These are phyloP conservation scores for Xenus cinereus DNA, from an alignment of 2,113 vertebrate genomes.

Conservation along the genomic window DNA sequence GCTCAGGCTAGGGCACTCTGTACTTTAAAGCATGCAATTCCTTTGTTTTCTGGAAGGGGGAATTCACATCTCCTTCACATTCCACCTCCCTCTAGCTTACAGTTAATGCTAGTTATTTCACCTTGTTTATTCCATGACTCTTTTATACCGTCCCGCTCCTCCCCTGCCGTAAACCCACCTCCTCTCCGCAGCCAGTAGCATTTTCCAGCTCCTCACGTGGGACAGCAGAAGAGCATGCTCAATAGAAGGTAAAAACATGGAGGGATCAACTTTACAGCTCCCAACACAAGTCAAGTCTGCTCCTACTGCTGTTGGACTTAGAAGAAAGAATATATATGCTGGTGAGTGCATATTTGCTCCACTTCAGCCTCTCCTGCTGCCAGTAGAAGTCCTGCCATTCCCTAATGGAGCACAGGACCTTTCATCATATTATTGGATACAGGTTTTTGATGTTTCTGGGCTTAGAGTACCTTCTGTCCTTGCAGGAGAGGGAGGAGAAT, in stretches of 20 bases:
- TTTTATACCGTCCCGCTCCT: not conserved
- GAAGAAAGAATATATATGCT: not conserved
- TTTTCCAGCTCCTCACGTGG: not conserved
- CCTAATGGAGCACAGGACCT: not conserved
- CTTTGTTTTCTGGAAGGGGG: not conserved
- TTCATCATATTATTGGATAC: not conserved
- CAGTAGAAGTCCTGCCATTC: not conserved
- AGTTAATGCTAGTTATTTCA: not conserved
- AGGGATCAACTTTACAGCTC: not conserved
- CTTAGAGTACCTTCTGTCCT: not conserved
- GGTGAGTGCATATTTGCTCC: not conserved
- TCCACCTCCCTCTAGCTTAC: not conserved
- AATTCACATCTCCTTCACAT: not conserved
- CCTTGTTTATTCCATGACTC: fast-evolving
- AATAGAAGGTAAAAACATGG: not conserved
- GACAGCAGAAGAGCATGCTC: not conserved
- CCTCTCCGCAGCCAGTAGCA: not conserved
- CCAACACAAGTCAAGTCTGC: not conserved
- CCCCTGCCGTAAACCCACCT: not conserved
- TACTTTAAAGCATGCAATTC: not conserved
- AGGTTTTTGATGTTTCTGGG: not conserved
- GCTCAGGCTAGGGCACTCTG: not conserved
- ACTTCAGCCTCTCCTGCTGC: not conserved
- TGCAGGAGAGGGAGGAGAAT: not conserved
- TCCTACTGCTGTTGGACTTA: not conserved